Base-by-base conservation (phyloP, 2,797 vertebrate species). In the Lacerta agilis region DNA sequence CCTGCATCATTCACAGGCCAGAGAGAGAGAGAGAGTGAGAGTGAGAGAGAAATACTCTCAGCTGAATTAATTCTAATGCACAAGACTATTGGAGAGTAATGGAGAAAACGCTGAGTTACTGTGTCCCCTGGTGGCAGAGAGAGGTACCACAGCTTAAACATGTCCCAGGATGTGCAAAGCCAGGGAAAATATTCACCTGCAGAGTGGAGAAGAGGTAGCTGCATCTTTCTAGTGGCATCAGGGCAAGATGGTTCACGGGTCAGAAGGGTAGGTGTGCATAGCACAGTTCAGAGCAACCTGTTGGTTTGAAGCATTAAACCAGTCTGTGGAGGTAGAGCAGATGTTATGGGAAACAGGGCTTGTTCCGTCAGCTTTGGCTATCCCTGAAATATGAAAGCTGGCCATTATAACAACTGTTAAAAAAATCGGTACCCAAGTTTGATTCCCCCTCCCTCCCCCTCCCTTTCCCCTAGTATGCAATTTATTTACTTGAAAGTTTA, bases 91-190 rank as follows among this genome's bases (percentile, higher is more conserved):
- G 13, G 58, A 27, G 15, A 33, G 15, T 27, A 11, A 20, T 5
- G 4, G n/a, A 1, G 43, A 84, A 75, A 3, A n/a, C 10, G 2
- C 61, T 55, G 15, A 89, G 66, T 77, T 86, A 4, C 0, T 87
- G 90, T 92, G 95, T 5, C 95, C 91, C 73, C 94, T 85, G 0
- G 90, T 20, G 95, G 95, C 69, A 1, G 15, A 2, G 0, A 3
- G 0, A 0, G 18, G 72, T 1, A 87, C 23, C 8, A 72, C 92
- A 13, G 9, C 27, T 15, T 38, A 10, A 49, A 66, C 1, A 1
- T 41, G 11, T 3, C 17, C 29, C 27, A 38, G 10, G 66, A 15
- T 55, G 49, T 55, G 49, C 13, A 4, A 55, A 55, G 49, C 49
- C 49, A 55, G 11, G 49, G 49, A 4, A 55, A 55, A 55, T 55